phyloP scores from a whole-genome alignment of 2,113 vertebrate genomes.

The Podarcis cretensis region DNA sequence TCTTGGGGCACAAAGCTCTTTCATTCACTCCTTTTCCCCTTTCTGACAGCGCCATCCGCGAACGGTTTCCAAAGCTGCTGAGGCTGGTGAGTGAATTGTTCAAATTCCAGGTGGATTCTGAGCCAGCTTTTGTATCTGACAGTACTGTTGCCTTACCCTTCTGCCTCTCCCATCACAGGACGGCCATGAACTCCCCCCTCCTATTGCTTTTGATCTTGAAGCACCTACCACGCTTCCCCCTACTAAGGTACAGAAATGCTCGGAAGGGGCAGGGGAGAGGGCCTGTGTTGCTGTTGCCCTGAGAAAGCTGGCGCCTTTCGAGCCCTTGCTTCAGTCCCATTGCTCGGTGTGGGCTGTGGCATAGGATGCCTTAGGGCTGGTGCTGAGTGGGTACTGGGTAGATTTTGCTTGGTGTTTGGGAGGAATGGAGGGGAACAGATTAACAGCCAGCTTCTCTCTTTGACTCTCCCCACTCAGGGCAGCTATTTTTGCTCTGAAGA shows the following conservation, averaged over 20 bases:
- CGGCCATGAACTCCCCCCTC: constrained; percentile 87
- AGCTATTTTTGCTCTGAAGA: constrained; percentile 87
- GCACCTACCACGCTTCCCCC: constrained; percentile 83
- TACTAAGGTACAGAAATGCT: constrained; percentile 79
- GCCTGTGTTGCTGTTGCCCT: too few species aligned
- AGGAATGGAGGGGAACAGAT: neutral
- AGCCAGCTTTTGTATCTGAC: neutral
- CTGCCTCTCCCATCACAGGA: constrained; percentile 73
- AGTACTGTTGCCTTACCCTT: neutral
- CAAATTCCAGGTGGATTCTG: too few species aligned
- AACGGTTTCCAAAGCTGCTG: constrained; percentile 89
- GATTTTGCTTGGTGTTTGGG: too few species aligned
- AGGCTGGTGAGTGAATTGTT: constrained; percentile 80
- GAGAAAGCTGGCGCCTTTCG: neutral
- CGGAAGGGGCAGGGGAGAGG: accelerated
- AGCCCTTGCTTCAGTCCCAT: neutral
- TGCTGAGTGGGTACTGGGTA: neutral
- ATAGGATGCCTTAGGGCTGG: neutral
- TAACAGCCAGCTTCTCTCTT: neutral
- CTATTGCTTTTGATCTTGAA: constrained; percentile 90
- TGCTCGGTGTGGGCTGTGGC: neutral
- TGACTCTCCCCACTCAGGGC: constrained; percentile 73
- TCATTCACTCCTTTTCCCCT: constrained; percentile 64
- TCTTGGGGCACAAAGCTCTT: constrained; percentile 13
- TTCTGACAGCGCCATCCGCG: constrained; percentile 84